Percentiles rank a stretch among this genome's conserved stretches.
Evolutionary conservation across 2,113 vertebrate species (phyloP).

Genomic region (Raphicerus campestris): DNA sequence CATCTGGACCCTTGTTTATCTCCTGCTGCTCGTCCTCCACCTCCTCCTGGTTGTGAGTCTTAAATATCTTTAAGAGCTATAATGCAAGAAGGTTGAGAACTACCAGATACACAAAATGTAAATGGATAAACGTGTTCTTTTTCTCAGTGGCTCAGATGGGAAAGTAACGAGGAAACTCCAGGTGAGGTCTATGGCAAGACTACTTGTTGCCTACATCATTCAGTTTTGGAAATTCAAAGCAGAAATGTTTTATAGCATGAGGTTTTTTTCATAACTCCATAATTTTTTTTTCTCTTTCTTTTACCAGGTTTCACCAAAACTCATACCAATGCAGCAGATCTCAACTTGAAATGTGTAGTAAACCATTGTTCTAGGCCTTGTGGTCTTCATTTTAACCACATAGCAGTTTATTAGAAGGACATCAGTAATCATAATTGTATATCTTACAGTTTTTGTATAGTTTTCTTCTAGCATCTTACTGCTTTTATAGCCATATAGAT

Average conservation of each 20-base stretch:
- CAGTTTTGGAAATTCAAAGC: neutral
- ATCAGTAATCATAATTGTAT: slow-evolving; percentile 51
- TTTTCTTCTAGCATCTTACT: slow-evolving; percentile 59
- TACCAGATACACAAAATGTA: neutral
- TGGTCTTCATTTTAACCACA: slow-evolving; percentile 56
- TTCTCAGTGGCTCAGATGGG: neutral
- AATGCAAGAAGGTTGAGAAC: neutral
- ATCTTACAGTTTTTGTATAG: slow-evolving; percentile 56
- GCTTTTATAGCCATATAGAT: slow-evolving; percentile 28
- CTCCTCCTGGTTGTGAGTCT: neutral
- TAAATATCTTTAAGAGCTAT: neutral
- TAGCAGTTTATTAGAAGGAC: slow-evolving; percentile 56
- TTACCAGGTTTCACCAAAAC: slow-evolving; percentile 89
- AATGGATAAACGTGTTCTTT: neutral
- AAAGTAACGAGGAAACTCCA: neutral
- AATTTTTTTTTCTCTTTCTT: slow-evolving; percentile 38
- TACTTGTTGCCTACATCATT: neutral
- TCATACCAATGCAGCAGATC: slow-evolving; percentile 91
- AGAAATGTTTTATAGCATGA: neutral
- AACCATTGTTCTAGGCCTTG: neutral
- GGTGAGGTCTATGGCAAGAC: neutral
- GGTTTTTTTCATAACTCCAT: neutral
- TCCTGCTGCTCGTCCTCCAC: neutral
- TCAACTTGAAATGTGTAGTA: slow-evolving; percentile 57
- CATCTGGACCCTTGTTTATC: neutral